Evolutionary conservation across 2,888 invertebrate genomes (phyloP), one percentile per base, ranked within the genome.

Genomic region (Leucania comma): DNA sequence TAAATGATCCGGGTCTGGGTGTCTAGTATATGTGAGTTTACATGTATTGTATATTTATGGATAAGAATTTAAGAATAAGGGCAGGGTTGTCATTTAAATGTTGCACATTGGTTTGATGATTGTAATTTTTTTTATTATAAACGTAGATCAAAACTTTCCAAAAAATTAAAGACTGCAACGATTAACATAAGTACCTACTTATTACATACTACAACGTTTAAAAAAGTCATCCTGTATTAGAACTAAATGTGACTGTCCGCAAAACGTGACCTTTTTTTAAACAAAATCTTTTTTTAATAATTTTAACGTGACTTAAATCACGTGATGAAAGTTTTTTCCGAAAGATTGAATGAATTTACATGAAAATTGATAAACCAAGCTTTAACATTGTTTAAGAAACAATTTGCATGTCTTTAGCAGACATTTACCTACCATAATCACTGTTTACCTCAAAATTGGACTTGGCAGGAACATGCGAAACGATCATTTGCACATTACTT

Each of bases 401-500:
- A 58, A 78, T 69, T 64, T 53, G 20, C 56, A 22, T 14, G 42
- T 64, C 9, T 50, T 48, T 50, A 50, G 14, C 26, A 26, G 59
- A 46, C 68, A 14, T 68, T 80, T 75, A 60, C n/a, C 51, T 12
- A 24, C 32, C 26, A 3, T 50, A 32, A 20, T 58, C 35, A 53
- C 42, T 57, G 51, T 32, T 10, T 29, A 29, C 32, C 22, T 42
- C 42, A 42, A 42, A n/a, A 20, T 64, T 3, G 6, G 5, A n/a
- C 22, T 38, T 42, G 6, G 3, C 62, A 59, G 14, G 56, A 76
- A 54, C 62, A 50, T n/a, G 75, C 26, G 22, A 67, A 61, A 48
- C 20, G 32, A 67, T 79, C 53, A 66, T 42, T 62, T 32, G 46
- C n/a, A 14, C 24, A 72, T 72, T 72, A 51, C 8, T 35, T 50